Evolutionary conservation across 1,140 invertebrate species (phyloP).

Genomic region (Hermetia illucens): DNA sequence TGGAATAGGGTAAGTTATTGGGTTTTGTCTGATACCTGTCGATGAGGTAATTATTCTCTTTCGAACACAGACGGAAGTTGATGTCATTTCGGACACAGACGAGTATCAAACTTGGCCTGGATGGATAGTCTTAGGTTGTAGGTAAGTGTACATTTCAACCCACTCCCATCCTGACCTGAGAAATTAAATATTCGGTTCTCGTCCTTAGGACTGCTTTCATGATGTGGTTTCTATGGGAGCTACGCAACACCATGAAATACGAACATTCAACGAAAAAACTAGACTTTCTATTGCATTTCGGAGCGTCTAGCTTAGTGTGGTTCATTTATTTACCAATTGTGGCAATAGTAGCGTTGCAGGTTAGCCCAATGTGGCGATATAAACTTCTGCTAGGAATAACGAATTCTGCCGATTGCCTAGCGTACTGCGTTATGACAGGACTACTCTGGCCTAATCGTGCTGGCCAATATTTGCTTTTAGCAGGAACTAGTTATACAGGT

Average conservation of each 20-base stretch:
- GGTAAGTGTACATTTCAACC: conserved; percentile 11
- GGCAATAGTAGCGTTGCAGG: conserved; percentile 81
- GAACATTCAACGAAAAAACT: conserved; percentile 83
- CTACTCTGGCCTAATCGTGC: conserved; percentile 83
- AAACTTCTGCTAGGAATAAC: conserved; percentile 89
- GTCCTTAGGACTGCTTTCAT: conserved; percentile 62
- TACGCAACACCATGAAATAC: conserved; percentile 83
- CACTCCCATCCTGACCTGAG: not conserved
- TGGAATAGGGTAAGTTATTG: conserved; percentile 77
- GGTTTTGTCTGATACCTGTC: not conserved
- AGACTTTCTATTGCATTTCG: conserved; percentile 90
- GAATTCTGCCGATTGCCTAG: conserved; percentile 85
- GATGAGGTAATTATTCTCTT: conserved; percentile 21
- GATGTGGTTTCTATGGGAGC: conserved; percentile 87
- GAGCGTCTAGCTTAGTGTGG: conserved; percentile 94
- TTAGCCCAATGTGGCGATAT: conserved; percentile 88
- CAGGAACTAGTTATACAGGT: conserved; percentile 47
- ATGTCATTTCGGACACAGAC: conserved; percentile 91
- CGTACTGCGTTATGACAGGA: conserved; percentile 87
- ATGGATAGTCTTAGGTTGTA: conserved; percentile 68
- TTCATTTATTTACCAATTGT: conserved; percentile 93
- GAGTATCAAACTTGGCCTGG: conserved; percentile 96
- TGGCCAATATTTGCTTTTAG: conserved; percentile 76
- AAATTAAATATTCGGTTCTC: not conserved
- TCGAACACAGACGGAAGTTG: conserved; percentile 92